These are phyloP conservation scores for Baccha elongata DNA, from an alignment of 2,888 invertebrate species.

Conservation along the genomic window DNA sequence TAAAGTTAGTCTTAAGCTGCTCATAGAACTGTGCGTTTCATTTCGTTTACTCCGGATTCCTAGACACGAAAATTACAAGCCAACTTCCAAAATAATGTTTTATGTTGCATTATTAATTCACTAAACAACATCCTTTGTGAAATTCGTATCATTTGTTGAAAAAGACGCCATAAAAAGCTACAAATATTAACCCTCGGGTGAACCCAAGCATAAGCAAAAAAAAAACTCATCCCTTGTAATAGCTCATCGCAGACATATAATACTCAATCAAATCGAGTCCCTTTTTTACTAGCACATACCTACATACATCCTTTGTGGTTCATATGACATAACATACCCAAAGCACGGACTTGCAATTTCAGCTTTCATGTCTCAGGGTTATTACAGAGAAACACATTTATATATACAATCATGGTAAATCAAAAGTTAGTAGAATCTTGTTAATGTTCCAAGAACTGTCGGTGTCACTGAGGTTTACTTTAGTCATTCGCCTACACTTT, in stretches of 20 bases:
- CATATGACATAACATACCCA: too few relatives aligned
- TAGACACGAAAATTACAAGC: too few relatives aligned
- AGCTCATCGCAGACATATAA: conserved; percentile 2
- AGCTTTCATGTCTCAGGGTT: conserved; percentile 1
- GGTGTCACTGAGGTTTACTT: too few relatives aligned
- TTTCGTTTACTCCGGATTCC: too few relatives aligned
- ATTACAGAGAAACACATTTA: background rate
- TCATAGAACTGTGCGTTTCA: too few relatives aligned
- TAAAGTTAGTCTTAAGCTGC: too few relatives aligned
- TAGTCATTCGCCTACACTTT: too few relatives aligned
- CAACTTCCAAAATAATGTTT: too few relatives aligned
- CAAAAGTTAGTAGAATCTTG: background rate
- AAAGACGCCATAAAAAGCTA: background rate
- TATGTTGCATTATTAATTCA: too few relatives aligned
- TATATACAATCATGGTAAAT: background rate
- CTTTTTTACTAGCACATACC: background rate
- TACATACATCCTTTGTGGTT: too few relatives aligned
- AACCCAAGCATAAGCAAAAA: background rate
- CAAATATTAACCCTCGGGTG: background rate
- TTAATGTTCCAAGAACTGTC: background rate
- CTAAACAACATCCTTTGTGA: too few relatives aligned
- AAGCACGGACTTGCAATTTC: background rate
- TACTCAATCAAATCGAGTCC: conserved; percentile 11
- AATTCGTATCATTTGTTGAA: too few relatives aligned
- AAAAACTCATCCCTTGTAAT: background rate